Base-by-base conservation (phyloP, 2,888 invertebrate species). In the Monochamus alternatus region DNA sequence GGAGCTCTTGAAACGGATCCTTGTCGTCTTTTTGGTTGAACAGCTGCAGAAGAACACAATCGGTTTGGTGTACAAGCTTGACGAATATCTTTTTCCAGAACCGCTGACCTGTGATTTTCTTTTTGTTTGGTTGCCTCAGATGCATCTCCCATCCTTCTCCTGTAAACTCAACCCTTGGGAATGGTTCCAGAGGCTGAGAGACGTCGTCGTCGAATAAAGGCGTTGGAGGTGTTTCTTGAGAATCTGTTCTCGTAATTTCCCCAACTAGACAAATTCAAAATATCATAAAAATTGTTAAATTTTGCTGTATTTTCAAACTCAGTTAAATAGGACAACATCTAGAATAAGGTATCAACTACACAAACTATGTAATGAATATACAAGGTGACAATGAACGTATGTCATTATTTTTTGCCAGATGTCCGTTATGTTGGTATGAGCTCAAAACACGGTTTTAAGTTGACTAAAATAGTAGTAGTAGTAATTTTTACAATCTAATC, bases 81-180 rank as follows among this genome's bases (percentile, higher is more conserved):
- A 98, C 95, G 88, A 94, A 97, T 74, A 98, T 95, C 88, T 98
- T 97, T 90, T 99, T 99, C 99, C 99, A 99, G 89, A 97, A 92
- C 91, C 94, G 91, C 87, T 97, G 97, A 0, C 96, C 97, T 0
- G 97, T 97, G 77, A 97, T 96, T 89, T 97, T 98, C 91, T 98
- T 98, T 89, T 98, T 98, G 87, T 97, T 97, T 1, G 98, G 98
- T 87, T 98, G 98, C 2, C 99, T 92, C 70, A 98, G 90, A 82
- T 98, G 96, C 95, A 99, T 95, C 86, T 98, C 98, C 98, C 98
- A 99, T 38, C 98, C 98, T 32, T 96, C 94, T 0, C 94, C 97
- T 0, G 89, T 87, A 87, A 94, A 95, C 78, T 91, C 92, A 44
- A 93, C 92, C 65, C 97, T 92, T 9, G 97, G 96, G 89, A 97